Evolutionary conservation across 2,888 invertebrate genomes (phyloP), one percentile per base, ranked within the genome.

Genomic region (Lagria hirta): DNA sequence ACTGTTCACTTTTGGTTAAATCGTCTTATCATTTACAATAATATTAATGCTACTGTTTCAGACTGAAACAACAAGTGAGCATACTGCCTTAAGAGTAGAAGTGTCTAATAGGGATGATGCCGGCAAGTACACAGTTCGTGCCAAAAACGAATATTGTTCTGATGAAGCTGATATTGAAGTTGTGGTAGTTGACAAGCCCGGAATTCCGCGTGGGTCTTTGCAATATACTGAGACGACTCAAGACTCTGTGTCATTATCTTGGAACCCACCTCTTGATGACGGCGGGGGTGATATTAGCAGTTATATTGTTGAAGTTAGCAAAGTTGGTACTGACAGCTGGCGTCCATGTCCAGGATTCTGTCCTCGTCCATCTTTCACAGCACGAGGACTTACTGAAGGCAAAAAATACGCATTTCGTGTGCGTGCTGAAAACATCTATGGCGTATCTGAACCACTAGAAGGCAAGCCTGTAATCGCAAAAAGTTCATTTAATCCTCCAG

Each of bases 361-460:
- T 57, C 88, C 90, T 15, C 82, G 84, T 84, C 54, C 76, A 78
- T 71, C 26, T 13, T 16, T 27, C 5, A 91, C 87, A n/a, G 95
- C 92, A 11, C 90, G 15, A 1, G 88, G 89, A 23, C 73, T 98
- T 54, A 93, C 87, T 51, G 86, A 92, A 43, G 87, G 92, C 65
- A 86, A 91, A 70, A 90, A 96, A 75, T 98, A 97, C 73, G 88
- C 88, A 74, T 98, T 98, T 84, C 81, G 97, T 43, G 96, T 98
- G 3, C 81, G 88, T 3, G 98, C 98, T 29, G 91, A 97, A 7
- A 98, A 98, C 72, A 80, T 90, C 1, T 95, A 97, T 73, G 98
- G 98, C 12, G 94, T 94, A 73, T 94, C 96, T 0, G 89, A 89
- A 60, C 95, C 96, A n/a, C 77, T 98, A 23, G 85, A 84, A 42